Percentiles rank a stretch among this genome's conserved stretches.
These are phyloP conservation scores for Heterocephalus glaber DNA, from an alignment of 2,113 vertebrate genomes.

Conservation along the genomic window DNA sequence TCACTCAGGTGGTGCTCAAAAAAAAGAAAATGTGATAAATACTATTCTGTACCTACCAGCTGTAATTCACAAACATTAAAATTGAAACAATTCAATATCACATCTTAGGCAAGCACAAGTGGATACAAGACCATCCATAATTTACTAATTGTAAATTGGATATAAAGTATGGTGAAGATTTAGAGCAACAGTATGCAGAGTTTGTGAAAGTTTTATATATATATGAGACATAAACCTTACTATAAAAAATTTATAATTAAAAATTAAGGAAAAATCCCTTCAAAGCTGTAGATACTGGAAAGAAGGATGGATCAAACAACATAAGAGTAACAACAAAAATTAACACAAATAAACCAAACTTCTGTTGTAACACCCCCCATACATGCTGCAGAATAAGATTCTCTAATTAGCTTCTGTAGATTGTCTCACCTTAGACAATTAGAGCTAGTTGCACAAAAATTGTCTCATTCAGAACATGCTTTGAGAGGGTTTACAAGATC, in stretches of 20 bases:
- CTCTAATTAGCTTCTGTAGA: slow-evolving; percentile 71
- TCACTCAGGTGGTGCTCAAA: slow-evolving; percentile 65
- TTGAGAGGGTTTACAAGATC: slow-evolving; percentile 78
- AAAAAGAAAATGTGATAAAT: slow-evolving; percentile 70
- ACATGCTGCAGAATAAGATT: slow-evolving; percentile 48
- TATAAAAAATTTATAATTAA: background rate
- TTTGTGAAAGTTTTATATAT: background rate
- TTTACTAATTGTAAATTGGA: background rate
- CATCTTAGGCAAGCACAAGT: background rate
- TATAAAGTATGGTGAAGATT: slow-evolving; percentile 16
- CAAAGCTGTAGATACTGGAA: background rate
- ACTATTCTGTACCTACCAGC: slow-evolving; percentile 51
- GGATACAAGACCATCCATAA: background rate
- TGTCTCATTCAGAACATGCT: slow-evolving; percentile 77
- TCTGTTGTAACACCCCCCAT: slow-evolving; percentile 11
- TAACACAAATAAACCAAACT: slow-evolving; percentile 36
- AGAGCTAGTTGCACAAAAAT: slow-evolving; percentile 75
- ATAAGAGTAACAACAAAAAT: background rate
- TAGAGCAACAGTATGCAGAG: background rate
- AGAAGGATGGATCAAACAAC: background rate
- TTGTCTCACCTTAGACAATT: slow-evolving; percentile 75
- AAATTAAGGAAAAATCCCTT: background rate
- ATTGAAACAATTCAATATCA: background rate
- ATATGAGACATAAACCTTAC: background rate
- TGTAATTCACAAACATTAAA: slow-evolving; percentile 49